Conservation (phyloP, 2,888 invertebrate species). For the Lithophane ornitopus region DNA sequence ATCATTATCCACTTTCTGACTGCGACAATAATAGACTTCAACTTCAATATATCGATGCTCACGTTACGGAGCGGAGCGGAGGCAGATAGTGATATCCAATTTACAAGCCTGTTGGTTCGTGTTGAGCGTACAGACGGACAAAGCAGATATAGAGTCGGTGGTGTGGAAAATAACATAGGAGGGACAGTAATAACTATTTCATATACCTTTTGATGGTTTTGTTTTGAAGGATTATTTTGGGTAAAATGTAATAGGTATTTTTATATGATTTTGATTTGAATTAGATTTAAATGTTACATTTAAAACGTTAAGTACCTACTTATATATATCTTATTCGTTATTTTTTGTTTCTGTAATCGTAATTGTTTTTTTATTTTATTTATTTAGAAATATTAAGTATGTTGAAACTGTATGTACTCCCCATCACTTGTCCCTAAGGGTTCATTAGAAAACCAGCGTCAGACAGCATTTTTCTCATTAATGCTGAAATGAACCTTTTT, state of each 20-base stretch:
- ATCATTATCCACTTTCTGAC: background rate
- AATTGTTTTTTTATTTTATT: too few relatives aligned
- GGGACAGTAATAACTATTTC: conserved; percentile 26
- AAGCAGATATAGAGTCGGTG: conserved; percentile 24
- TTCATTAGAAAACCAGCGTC: too few relatives aligned
- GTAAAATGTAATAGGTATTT: background rate
- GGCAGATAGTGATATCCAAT: conserved; percentile 50
- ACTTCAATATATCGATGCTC: conserved; percentile 7
- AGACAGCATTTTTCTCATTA: too few relatives aligned
- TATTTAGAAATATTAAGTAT: too few relatives aligned
- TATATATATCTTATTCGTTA: too few relatives aligned
- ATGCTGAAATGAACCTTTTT: too few relatives aligned
- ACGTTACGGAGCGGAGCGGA: conserved; percentile 7
- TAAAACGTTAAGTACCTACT: too few relatives aligned
- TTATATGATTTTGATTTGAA: background rate
- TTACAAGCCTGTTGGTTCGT: conserved; percentile 47
- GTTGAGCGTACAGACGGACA: conserved; percentile 25
- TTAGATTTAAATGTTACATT: background rate
- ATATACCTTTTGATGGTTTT: conserved; percentile 3
- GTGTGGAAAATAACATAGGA: conserved; percentile 35
- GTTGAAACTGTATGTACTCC: too few relatives aligned
- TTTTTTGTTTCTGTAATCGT: too few relatives aligned
- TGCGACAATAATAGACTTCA: background rate
- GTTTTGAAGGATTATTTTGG: background rate
- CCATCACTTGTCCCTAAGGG: too few relatives aligned